phyloP scores from a whole-genome alignment of 2,888 invertebrate species.

The Elmis aenea region DNA sequence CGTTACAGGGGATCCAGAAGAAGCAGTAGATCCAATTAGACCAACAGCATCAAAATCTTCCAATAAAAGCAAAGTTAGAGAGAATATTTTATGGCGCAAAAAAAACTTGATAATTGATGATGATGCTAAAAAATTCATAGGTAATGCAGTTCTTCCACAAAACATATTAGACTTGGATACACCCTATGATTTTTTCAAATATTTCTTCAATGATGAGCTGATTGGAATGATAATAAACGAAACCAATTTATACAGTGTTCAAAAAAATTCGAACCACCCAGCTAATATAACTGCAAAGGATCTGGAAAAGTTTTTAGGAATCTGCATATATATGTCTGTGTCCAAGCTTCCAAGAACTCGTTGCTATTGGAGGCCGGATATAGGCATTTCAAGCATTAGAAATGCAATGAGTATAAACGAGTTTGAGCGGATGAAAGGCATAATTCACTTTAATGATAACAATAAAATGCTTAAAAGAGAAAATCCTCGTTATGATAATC shows the following conservation, averaged over 20 bases:
- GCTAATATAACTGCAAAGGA: slow-evolving; percentile 3
- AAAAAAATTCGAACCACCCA: slow-evolving; percentile 12
- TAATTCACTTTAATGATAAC: no score
- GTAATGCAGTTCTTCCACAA: slow-evolving; percentile 7
- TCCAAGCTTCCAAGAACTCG: slow-evolving; percentile 13
- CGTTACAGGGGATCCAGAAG: no score
- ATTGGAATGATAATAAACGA: slow-evolving; percentile 11
- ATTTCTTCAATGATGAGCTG: slow-evolving; percentile 11
- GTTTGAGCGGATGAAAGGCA: no score
- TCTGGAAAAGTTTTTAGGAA: slow-evolving; percentile 18
- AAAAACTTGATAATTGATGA: slow-evolving; percentile 5
- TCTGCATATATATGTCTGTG: slow-evolving; percentile 27
- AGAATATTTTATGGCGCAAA: slow-evolving; percentile 2
- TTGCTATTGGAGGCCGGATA: slow-evolving; percentile 24
- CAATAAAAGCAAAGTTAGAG: no score
- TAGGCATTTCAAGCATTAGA: slow-evolving; percentile 23
- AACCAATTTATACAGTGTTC: slow-evolving; percentile 11
- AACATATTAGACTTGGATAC: slow-evolving; percentile 9
- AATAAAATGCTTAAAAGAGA: no score
- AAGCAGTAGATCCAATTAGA: no score
- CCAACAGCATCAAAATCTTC: no score
- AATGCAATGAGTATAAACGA: no score
- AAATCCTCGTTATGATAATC: slow-evolving; percentile 21
- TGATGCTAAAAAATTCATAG: slow-evolving; percentile 6
- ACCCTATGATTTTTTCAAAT: slow-evolving; percentile 17